Conservation (phyloP, 1,140 invertebrate genomes). For the Drosophila suzukii region DNA sequence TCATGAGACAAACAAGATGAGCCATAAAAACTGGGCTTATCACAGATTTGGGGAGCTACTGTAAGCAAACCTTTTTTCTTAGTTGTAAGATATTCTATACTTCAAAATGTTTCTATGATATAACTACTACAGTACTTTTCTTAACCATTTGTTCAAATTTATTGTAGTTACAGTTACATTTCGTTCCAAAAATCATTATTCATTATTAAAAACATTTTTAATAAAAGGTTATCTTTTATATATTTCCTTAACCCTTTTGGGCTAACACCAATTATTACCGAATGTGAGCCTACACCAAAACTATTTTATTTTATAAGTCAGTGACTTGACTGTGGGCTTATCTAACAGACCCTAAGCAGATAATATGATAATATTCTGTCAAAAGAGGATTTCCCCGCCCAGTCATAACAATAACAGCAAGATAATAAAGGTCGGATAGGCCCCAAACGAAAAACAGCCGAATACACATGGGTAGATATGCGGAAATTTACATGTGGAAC, state of each 20-base stretch:
- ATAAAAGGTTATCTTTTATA: too few species aligned
- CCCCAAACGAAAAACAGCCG: slow-evolving; percentile 4
- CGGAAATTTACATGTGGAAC: slow-evolving; percentile 25
- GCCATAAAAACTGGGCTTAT: not conserved
- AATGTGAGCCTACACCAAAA: not conserved
- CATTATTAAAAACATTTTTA: too few species aligned
- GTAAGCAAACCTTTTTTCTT: too few species aligned
- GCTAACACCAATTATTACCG: not conserved
- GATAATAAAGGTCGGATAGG: slow-evolving; percentile 25
- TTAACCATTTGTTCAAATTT: too few species aligned
- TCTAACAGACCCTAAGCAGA: slow-evolving; percentile 5
- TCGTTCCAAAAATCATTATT: too few species aligned
- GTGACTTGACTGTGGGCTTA: slow-evolving; percentile 21
- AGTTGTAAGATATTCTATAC: too few species aligned
- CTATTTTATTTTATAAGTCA: slow-evolving; percentile 28
- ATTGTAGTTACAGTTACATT: too few species aligned
- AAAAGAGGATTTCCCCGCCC: slow-evolving; percentile 27
- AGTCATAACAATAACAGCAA: slow-evolving; percentile 38
- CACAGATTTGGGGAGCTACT: not conserved
- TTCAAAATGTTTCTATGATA: too few species aligned
- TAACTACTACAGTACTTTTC: too few species aligned
- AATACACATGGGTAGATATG: slow-evolving; percentile 22
- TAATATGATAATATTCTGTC: slow-evolving; percentile 37
- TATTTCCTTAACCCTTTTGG: not conserved
- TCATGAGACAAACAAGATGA: slow-evolving; percentile 4